Percentiles rank a stretch among this genome's conserved stretches.
These are phyloP conservation scores for Geococcyx californianus DNA, from an alignment of 2,113 vertebrate genomes.

Conservation along the genomic window DNA sequence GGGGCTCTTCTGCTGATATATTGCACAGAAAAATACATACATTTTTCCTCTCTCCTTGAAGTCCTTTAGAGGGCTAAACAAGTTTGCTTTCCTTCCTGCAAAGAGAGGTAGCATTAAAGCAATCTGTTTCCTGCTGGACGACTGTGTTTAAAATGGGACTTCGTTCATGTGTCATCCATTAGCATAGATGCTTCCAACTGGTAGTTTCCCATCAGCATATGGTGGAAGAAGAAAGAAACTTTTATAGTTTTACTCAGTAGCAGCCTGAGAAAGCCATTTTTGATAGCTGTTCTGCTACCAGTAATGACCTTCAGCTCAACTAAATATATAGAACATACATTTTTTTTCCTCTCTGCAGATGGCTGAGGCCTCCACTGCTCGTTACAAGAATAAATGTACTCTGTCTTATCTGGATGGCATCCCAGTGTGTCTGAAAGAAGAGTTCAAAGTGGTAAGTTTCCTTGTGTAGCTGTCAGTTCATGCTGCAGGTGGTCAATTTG, in stretches of 20 bases:
- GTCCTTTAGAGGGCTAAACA: not conserved
- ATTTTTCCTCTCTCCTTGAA: not conserved
- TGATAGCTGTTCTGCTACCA: not conserved
- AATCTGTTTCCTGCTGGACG: not conserved
- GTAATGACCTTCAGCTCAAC: not conserved
- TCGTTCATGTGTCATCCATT: not conserved
- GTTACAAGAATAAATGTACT: constrained; percentile 56
- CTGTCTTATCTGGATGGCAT: constrained; percentile 71
- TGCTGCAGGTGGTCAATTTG: not conserved
- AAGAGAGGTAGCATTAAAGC: not conserved
- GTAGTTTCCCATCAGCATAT: not conserved
- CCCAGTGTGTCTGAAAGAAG: constrained; percentile 74
- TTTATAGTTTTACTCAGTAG: not conserved
- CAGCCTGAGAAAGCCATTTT: not conserved
- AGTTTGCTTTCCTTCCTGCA: not conserved
- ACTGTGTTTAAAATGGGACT: not conserved
- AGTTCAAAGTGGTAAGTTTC: constrained; percentile 70
- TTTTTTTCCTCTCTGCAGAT: constrained; percentile 49
- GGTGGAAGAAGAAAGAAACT: not conserved
- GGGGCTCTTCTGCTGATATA: not conserved
- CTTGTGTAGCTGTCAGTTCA: not conserved
- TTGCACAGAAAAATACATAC: not conserved
- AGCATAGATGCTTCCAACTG: not conserved
- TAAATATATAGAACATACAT: not conserved
- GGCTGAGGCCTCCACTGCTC: constrained; percentile 70